phyloP scores from a whole-genome alignment of 2,888 invertebrate genomes.

The Diabrotica balteata region DNA sequence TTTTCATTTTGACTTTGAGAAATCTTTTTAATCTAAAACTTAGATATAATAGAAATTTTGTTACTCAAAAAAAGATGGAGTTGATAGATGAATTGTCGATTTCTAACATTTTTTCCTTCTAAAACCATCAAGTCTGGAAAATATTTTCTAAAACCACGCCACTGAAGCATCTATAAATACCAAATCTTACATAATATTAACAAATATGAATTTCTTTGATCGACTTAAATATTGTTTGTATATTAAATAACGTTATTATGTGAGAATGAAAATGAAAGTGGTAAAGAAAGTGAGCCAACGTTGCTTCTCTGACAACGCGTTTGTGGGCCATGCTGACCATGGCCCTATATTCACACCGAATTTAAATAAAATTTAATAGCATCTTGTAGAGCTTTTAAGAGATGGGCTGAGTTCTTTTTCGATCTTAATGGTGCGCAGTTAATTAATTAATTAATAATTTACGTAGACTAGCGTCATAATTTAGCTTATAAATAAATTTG shows the following conservation, averaged over 20 bases:
- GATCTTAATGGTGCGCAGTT: no score
- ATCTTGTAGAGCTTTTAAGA: no score
- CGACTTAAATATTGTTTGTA: constrained; percentile 35
- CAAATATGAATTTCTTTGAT: constrained; percentile 35
- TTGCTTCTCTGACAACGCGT: background rate
- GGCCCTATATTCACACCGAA: background rate
- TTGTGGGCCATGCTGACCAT: constrained; percentile 3
- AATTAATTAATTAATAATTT: no score
- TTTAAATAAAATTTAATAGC: no score
- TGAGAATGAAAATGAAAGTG: constrained; percentile 39
- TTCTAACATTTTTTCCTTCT: background rate
- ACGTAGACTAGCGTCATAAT: no score
- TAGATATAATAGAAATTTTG: no score
- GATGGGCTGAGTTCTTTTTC: no score
- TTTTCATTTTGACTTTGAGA: no score
- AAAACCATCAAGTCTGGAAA: background rate
- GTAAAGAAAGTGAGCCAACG: constrained; percentile 35
- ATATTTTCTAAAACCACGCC: constrained; percentile 11
- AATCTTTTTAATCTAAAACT: no score
- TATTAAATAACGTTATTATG: constrained; percentile 39
- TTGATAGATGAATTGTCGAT: no score
- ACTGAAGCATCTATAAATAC: constrained; percentile 30
- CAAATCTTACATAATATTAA: constrained; percentile 34
- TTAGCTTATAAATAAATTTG: no score
- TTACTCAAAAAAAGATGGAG: no score